Evolutionary conservation across 2,888 invertebrate genomes (phyloP).

Genomic region (Pristionchus japonicus): DNA sequence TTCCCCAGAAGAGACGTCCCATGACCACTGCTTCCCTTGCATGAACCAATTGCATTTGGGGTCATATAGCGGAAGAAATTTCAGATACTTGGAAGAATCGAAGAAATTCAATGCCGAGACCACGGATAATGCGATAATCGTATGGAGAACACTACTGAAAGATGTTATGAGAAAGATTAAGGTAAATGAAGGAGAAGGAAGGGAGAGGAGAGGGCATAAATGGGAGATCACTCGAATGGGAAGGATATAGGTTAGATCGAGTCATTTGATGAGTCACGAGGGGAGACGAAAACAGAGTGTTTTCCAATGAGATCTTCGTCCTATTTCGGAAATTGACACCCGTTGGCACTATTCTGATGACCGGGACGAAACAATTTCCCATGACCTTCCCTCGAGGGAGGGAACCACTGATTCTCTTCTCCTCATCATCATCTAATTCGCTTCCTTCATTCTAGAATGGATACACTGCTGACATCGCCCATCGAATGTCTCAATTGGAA

Average conservation of each 20-base stretch:
- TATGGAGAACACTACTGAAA: conserved; percentile 65
- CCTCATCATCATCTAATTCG: not conserved
- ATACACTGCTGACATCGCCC: conserved; percentile 63
- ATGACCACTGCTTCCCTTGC: not conserved
- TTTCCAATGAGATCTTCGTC: not conserved
- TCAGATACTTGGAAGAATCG: conserved; percentile 28
- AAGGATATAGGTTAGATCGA: not conserved
- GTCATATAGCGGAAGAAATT: not conserved
- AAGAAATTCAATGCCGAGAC: conserved; percentile 29
- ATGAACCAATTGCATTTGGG: not conserved
- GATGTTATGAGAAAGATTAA: conserved; percentile 69
- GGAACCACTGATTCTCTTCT: not conserved
- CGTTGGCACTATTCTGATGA: not conserved
- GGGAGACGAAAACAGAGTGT: not conserved
- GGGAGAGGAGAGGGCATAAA: not conserved
- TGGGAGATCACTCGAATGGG: not conserved
- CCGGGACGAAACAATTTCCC: not conserved
- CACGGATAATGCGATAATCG: conserved; percentile 63
- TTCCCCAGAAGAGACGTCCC: not conserved
- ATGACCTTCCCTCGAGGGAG: too few relatives aligned
- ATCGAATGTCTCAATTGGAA: conserved; percentile 59
- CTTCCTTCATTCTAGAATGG: conserved; percentile 59
- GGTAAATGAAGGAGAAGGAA: conserved; percentile 49
- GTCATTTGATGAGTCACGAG: not conserved
- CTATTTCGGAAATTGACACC: not conserved